Conservation (phyloP, 1,140 invertebrate species). For the Hesperophylax magnus region DNA sequence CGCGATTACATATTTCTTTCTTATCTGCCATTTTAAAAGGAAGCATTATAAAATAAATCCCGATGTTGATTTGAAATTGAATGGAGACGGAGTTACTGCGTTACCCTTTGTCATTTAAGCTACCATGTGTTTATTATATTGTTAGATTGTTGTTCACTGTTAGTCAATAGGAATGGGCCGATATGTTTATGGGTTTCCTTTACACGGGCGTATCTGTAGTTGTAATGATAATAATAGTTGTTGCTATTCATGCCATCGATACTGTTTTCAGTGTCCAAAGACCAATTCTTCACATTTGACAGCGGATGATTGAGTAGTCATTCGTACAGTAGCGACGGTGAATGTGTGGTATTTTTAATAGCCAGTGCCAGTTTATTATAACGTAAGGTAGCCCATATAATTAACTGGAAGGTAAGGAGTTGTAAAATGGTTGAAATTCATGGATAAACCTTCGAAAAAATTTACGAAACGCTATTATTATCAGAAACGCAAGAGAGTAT, state of each 20-base stretch:
- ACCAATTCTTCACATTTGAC: constrained; percentile 27
- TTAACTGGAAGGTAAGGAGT: too few species aligned
- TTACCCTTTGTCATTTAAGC: constrained; percentile 33
- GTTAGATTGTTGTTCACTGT: not conserved
- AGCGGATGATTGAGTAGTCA: constrained; percentile 5
- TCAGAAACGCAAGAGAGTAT: too few species aligned
- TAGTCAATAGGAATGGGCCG: constrained; percentile 9
- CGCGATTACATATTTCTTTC: constrained; percentile 27
- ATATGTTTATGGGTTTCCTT: constrained; percentile 38
- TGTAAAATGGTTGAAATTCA: too few species aligned
- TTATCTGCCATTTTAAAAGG: constrained; percentile 25
- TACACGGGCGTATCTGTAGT: not conserved
- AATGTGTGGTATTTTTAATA: not conserved
- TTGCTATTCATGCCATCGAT: not conserved
- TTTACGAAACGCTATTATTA: too few species aligned
- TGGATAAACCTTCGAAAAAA: too few species aligned
- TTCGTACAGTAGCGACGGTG: not conserved
- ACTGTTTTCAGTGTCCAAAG: not conserved
- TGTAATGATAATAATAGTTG: not conserved
- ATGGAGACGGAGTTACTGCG: constrained; percentile 10
- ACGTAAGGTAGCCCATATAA: too few species aligned
- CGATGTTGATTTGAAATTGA: constrained; percentile 35
- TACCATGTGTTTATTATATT: constrained; percentile 41
- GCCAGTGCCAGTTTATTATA: too few species aligned
- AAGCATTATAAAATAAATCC: constrained; percentile 38